Evolutionary conservation across 2,797 vertebrate species (phyloP).

Genomic region (Gephyroberyx darwinii): DNA sequence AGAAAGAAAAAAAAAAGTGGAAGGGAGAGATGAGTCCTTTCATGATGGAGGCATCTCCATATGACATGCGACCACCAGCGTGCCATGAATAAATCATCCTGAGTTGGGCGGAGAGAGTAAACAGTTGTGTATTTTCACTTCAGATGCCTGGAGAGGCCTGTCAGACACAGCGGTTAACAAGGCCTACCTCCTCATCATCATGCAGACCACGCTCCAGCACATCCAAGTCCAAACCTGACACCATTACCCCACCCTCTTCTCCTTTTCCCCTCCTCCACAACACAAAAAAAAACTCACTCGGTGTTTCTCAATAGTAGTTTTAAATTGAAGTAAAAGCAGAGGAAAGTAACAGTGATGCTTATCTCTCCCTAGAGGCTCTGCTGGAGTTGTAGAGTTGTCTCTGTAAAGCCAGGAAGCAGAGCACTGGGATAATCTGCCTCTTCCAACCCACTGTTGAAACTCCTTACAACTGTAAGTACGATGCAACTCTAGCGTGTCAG

Average conservation of each 20-base stretch:
- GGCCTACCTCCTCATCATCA: conserved; percentile 70
- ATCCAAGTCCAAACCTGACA: conserved; percentile 73
- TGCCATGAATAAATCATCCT: conserved; percentile 82
- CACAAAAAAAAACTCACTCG: conserved; percentile 46
- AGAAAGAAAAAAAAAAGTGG: conserved; percentile 27
- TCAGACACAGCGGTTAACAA: conserved; percentile 79
- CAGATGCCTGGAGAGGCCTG: conserved; percentile 75
- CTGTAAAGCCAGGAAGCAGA: conserved; percentile 59
- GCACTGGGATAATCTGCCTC: conserved; percentile 61
- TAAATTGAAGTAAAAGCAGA: conserved; percentile 55
- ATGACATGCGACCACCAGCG: conserved; percentile 78
- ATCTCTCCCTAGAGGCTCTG: conserved; percentile 58
- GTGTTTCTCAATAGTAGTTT: conserved; percentile 55
- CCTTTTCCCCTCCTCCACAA: conserved; percentile 16
- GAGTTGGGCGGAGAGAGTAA: conserved; percentile 70
- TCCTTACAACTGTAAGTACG: conserved; percentile 34
- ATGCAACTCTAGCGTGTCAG: conserved; percentile 21
- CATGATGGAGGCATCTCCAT: conserved; percentile 74
- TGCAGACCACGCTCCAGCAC: conserved; percentile 63
- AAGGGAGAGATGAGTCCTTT: conserved; percentile 68
- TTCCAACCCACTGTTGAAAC: conserved; percentile 48
- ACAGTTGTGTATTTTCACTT: conserved; percentile 78
- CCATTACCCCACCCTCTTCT: conserved; percentile 43
- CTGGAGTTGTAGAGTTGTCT: conserved; percentile 51
- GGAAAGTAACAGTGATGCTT: conserved; percentile 42